Evolutionary conservation across 2,888 invertebrate genomes (phyloP).

Genomic region (Trisateles emortualis): DNA sequence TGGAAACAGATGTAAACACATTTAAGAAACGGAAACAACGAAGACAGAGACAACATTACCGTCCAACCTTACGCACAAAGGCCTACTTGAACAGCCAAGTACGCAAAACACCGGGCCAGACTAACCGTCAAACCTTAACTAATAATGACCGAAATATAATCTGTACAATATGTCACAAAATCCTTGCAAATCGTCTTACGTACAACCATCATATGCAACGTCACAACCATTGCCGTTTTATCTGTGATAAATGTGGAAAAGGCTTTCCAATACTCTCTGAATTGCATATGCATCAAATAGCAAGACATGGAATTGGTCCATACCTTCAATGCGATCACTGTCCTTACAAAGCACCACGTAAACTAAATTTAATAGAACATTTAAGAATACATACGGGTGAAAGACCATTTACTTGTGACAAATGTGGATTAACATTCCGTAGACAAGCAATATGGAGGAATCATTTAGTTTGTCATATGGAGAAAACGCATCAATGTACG

Average conservation of each 20-base stretch:
- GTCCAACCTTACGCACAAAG: not conserved
- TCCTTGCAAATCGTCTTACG: constrained; percentile 63
- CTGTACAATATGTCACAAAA: constrained; percentile 68
- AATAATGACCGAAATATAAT: constrained; percentile 39
- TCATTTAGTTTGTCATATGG: constrained; percentile 72
- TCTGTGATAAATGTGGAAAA: constrained; percentile 78
- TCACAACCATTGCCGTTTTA: constrained; percentile 67
- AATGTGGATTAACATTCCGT: constrained; percentile 77
- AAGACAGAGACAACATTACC: constrained; percentile 4
- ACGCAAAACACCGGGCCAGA: not conserved
- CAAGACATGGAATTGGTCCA: constrained; percentile 68
- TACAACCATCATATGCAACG: constrained; percentile 74
- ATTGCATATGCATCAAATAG: constrained; percentile 66
- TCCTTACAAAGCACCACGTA: constrained; percentile 68
- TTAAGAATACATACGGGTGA: constrained; percentile 75
- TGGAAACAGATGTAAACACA: not conserved
- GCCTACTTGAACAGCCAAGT: too few relatives aligned
- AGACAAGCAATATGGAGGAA: constrained; percentile 73
- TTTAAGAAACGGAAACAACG: constrained; percentile 15
- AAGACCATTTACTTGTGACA: constrained; percentile 76
- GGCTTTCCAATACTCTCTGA: constrained; percentile 64
- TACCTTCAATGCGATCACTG: constrained; percentile 70
- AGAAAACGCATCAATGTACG: constrained; percentile 70
- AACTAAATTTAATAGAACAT: constrained; percentile 70
- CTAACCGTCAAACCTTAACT: too few relatives aligned